Evolutionary conservation across 1,140 invertebrate species (phyloP), one percentile per base, ranked within the genome.

Genomic region (Eriocheir sinensis): DNA sequence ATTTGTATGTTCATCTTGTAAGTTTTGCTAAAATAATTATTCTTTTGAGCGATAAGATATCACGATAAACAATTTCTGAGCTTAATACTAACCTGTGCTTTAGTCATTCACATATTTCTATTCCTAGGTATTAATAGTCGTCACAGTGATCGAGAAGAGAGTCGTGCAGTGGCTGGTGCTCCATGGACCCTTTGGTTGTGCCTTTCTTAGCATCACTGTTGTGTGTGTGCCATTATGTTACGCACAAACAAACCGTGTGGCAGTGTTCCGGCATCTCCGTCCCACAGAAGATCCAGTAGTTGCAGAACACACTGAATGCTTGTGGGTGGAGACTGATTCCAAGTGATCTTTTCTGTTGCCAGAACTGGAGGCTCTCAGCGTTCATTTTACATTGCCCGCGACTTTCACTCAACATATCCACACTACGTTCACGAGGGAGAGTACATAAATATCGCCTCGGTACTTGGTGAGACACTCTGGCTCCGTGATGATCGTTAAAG

Each of bases 91-190:
- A 94, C 93, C 85, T 94, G 40, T 94, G 81, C 90, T 94, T 94
- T 72, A 91, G 89, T 94, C 93, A 92, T 79, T 86, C 92, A 79
- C 40, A 53, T 90, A 91, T 92, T 40, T 94, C 38, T 94, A 91
- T 94, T 91, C 91, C 85, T 94, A 94, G 93, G 89, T 94, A 91
- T 94, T 94, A 91, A 94, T 94, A 94, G 53, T 94, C 44, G 30
- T 60, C 89, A n/a, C 48, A 44, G 21, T 32, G 48, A 85, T 81
- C n/a, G 92, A 72, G 36, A 72, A 44, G 41, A 48, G 36, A 91
- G 40, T 21, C 81, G 30, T 91, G 81, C n/a, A 88, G 8, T 48
- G 72, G 34, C 38, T 89, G 48, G 93, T 91, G 48, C 93, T 94
- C 89, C 48, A 60, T 40, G n/a, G 41, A 41, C 60, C 85, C 91